Evolutionary conservation across 2,888 invertebrate species (phyloP), one percentile per base, ranked within the genome.

Genomic region (Aquatica leii): DNA sequence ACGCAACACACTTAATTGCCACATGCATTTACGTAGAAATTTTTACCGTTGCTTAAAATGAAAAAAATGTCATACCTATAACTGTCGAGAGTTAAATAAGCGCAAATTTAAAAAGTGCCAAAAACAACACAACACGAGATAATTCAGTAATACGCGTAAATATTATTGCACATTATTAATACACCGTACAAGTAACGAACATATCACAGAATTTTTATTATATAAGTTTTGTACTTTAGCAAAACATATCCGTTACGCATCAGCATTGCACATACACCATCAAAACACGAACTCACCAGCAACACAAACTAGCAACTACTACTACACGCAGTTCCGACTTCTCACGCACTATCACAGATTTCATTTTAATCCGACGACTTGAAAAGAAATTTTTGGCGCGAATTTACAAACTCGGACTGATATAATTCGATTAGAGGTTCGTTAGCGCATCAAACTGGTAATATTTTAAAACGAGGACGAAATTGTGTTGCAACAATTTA

Each of bases 281-380:
- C 55, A 54, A 41, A 50, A 59, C 43, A 57, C 58, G 49, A 24
- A 65, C 62, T 62, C 53, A 35, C 24, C 57, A 53, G 50, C 58
- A 55, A 24, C 41, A 52, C 58, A 40, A 51, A 50, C 65, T 59
- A 65, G 58, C 61, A 53, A 62, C 59, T 34, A 65, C 59, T 34
- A 65, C 65, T 58, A 65, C 52, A 65, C 59, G 58, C 65, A 65
- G 59, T 62, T 57, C 53, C 48, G 24, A 64, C 64, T 59, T 59
- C 56, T 52, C 58, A 65, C 65, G 65, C 65, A 65, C 58, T 65
- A 65, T 65, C 65, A 62, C 65, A 65, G 65, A 65, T 65, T 65
- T 61, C 62, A 54, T 65, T 55, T 43, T 51, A 58, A 65, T 51
- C 48, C 58, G 35, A 54, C 53, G 34, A 56, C 41, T 63, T 34